Evolutionary conservation across 2,113 vertebrate species (phyloP), one percentile per base, ranked within the genome.

Genomic region (Myrmophylax atrothorax): DNA sequence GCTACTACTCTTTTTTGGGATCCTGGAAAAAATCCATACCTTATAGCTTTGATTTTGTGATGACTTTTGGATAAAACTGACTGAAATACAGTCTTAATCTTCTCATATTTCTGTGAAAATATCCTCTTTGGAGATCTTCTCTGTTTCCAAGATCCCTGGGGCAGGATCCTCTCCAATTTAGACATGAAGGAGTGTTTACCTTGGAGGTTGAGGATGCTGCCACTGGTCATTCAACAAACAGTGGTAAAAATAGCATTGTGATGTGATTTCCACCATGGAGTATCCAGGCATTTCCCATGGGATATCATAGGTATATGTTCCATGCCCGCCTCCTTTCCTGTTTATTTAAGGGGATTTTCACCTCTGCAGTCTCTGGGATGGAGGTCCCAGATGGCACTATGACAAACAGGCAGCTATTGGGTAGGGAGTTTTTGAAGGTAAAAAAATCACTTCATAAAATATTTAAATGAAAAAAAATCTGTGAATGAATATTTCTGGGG

Each of bases 271-370:
- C 46, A 69, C 31, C 18, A 10, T 24, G 50, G 59, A 53, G 91
- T 84, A 77, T 9, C 17, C n/a, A 62, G 84, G 55, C 42, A 37
- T 74, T 78, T 91, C 69, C 50, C 66, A 35, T 12, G n/a, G 64
- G n/a, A 62, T 67, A 10, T 31, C 3, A 0, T 7, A 90, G 40
- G 37, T 52, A 10, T 60, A 12, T 19, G 24, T 75, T 79, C 82
- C 40, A 10, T 82, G 66, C 16, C 35, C 19, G 78, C 17, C 24
- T 78, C 31, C 22, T 58, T 87, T 82, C 75, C 66, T 87, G 47
- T 90, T 90, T 82, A 58, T 84, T 67, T 35, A 75, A 56, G 56
- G 9, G 56, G 42, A 72, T 89, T 96, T 92, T 94, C 77, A 87
- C 77, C 64, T 67, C 74, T 14, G 18, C 2, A 2, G 52, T 66